Evolutionary conservation across 2,888 invertebrate species (phyloP), one percentile per base, ranked within the genome.

Genomic region (Psylliodes chrysocephalus): DNA sequence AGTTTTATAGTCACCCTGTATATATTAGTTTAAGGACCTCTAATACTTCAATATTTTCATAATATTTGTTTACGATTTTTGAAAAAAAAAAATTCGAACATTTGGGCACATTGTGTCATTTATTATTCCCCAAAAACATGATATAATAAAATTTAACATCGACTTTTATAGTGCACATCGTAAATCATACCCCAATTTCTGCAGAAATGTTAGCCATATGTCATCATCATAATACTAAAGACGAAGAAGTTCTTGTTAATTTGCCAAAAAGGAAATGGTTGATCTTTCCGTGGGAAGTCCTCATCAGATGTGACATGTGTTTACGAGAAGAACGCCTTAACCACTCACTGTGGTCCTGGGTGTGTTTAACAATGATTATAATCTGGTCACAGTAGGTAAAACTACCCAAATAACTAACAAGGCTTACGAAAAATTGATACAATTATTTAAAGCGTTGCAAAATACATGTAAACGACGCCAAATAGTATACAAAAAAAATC

Each of bases 231-330:
- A 19, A 35, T 46, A 53, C 51, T 30, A 30, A 56, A 60, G 46
- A 63, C 12, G 35, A 46, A 51, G 54, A 38, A 63, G 51, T 54
- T 57, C 60, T 57, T 22, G 60, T 63, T 63, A 66, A 63, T 60
- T 63, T 63, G 56, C 57, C 56, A 57, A 63, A 44, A 66, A 63
- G 66, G 66, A 66, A 66, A 54, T 38, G 56, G 30, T 54, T 22
- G 25, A 44, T 46, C 25, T 47, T 60, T 66, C 38, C 60, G 47
- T 63, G 63, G 66, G 66, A 66, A 66, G 63, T 63, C 54, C 66
- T 66, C 63, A 52, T 60, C 56, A 60, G 62, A 53, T 56, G 55
- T 60, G 63, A 66, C 66, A 66, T 57, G 53, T 66, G 66, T 66
- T 66, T 57, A 66, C 66, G 56, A 59, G n/a, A 67, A 67, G 55